These are phyloP conservation scores for Oscheius sp. DNA, from an alignment of 2,888 invertebrate genomes.

Conservation along the genomic window DNA sequence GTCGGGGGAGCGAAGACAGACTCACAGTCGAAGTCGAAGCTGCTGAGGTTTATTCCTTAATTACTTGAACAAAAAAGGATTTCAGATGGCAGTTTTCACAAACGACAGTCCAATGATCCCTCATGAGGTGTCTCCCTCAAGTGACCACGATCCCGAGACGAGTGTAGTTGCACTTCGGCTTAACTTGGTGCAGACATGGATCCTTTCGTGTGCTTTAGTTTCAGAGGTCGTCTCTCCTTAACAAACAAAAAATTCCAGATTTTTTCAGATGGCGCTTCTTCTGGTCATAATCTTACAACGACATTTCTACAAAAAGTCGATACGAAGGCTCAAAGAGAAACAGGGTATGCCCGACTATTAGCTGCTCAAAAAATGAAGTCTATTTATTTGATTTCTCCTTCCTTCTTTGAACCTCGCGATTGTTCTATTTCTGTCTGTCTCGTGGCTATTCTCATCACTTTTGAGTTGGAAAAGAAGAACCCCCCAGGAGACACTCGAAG, in stretches of 20 bases:
- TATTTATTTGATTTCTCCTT: constrained; percentile 5
- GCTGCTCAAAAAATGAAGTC: neutral
- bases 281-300: constrained; percentile 9
- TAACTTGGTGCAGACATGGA: constrained; percentile 10
- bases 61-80: neutral
- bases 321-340: constrained; percentile 15
- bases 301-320: constrained; percentile 6
- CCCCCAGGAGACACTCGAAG: constrained; percentile 7
- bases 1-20: neutral
- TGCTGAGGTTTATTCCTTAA: constrained; percentile 11
- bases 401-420: no score
- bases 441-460: constrained; percentile 2
- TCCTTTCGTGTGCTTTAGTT: constrained; percentile 6
- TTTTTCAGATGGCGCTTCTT: constrained; percentile 13
- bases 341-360: constrained; percentile 14
- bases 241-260: neutral
- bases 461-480: neutral
- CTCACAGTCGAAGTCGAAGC: constrained; percentile 30
- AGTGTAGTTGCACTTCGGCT: constrained; percentile 9
- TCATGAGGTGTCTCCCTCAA: neutral
- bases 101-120: constrained; percentile 9
- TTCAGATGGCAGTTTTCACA: constrained; percentile 23
- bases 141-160: constrained; percentile 7
- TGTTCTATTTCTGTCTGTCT: constrained; percentile 4
- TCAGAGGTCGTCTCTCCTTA: constrained; percentile 17